phyloP scores from a whole-genome alignment of 2,113 vertebrate genomes.

The Heterotilapia buettikoferi region DNA sequence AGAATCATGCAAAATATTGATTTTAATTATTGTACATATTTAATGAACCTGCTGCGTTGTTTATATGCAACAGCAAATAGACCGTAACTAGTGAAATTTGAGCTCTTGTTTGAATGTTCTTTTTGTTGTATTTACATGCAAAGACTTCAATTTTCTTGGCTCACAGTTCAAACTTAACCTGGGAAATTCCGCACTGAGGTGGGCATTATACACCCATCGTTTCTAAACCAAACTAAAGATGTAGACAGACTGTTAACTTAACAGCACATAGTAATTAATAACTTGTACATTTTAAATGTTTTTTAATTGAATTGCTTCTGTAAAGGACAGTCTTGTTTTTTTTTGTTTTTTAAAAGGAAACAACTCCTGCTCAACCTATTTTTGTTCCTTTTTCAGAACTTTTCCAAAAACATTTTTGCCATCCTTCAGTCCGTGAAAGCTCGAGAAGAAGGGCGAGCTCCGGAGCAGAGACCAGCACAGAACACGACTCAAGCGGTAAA shows the following conservation, averaged over 20 bases:
- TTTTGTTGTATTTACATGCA: background rate
- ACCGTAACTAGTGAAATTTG: background rate
- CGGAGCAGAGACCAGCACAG: slow-evolving; percentile 89
- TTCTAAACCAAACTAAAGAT: background rate
- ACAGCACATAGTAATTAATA: background rate
- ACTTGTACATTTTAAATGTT: background rate
- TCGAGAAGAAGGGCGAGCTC: slow-evolving; percentile 93
- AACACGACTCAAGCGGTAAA: slow-evolving; percentile 87
- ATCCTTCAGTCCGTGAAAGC: slow-evolving; percentile 99
- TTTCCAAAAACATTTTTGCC: slow-evolving; percentile 98
- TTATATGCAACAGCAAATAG: background rate
- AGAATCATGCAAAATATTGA: background rate
- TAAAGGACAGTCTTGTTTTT: background rate
- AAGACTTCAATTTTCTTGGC: background rate
- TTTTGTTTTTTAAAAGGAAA: background rate
- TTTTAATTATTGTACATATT: background rate
- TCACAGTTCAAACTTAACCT: background rate
- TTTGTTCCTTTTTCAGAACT: slow-evolving; percentile 78
- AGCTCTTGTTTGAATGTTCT: background rate
- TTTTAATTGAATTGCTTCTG: background rate
- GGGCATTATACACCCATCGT: background rate
- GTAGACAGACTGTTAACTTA: background rate
- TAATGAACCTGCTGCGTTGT: background rate
- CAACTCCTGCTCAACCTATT: background rate
- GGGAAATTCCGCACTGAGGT: rapidly evolving